A percentile compares a stretch with the other conserved stretches of the same genome.
Evolutionary conservation across 2,888 invertebrate genomes (phyloP).

Genomic region (Cheilosia vernalis): DNA sequence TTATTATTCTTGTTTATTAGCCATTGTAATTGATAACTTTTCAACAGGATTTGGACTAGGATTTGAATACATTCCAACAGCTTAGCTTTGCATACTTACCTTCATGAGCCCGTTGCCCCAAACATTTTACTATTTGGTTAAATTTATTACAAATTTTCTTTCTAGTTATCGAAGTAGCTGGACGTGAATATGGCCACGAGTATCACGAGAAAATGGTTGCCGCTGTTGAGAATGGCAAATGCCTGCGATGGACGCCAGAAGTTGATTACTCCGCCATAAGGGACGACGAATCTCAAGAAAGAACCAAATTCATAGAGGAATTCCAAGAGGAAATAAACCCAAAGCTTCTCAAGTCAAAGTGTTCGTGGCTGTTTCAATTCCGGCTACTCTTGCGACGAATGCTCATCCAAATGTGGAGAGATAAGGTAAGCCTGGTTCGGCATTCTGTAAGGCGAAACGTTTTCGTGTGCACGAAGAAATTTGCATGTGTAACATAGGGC

Average conservation of each 20-base stretch:
- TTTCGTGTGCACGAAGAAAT: no score
- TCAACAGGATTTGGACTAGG: no score
- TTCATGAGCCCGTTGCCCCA: no score
- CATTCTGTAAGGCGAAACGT: no score
- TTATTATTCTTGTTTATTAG: no score
- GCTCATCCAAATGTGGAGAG: constrained; percentile 90
- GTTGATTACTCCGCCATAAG: constrained; percentile 71
- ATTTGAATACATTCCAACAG: no score
- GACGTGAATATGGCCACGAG: constrained; percentile 89
- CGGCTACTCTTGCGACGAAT: constrained; percentile 87
- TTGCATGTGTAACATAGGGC: no score
- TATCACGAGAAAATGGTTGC: constrained; percentile 88
- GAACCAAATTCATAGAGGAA: constrained; percentile 76
- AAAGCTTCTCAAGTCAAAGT: constrained; percentile 85
- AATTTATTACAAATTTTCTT: no score
- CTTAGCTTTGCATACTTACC: no score
- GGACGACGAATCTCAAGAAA: not conserved
- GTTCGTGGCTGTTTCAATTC: constrained; percentile 88
- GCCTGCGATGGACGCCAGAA: constrained; percentile 84
- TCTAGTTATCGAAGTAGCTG: constrained; percentile 91
- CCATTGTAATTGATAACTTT: no score
- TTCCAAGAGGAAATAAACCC: constrained; percentile 83
- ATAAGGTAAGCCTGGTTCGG: constrained; percentile 86
- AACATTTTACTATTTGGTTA: no score
- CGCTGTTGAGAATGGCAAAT: constrained; percentile 87